These are phyloP conservation scores for Zygogramma bicolorata DNA, from an alignment of 2,888 invertebrate species.

Conservation along the genomic window DNA sequence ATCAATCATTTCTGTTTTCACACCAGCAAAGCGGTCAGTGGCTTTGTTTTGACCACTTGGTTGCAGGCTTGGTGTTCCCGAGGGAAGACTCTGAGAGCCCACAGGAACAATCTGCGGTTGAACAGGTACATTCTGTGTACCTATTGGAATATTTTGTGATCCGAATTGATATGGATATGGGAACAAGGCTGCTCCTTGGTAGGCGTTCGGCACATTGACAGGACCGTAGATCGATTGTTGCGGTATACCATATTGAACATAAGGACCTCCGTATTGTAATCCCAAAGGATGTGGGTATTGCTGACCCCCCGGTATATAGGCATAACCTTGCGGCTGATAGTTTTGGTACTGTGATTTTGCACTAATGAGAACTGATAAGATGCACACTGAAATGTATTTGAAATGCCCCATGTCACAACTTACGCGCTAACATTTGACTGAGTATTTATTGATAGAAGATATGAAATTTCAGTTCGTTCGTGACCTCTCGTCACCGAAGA, in stretches of 20 bases:
- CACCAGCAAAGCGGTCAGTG: constrained; percentile 45
- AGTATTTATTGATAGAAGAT: neutral
- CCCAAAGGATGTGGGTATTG: neutral
- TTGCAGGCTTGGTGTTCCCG: neutral
- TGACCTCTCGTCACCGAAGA: neutral
- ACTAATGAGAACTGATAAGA: neutral
- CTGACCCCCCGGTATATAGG: neutral
- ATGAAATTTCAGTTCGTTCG: neutral
- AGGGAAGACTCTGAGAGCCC: neutral
- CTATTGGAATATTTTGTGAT: neutral
- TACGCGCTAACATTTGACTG: neutral
- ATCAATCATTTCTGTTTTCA: constrained; percentile 55
- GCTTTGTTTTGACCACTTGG: neutral
- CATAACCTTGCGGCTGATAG: neutral
- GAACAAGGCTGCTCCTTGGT: neutral
- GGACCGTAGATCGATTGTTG: neutral
- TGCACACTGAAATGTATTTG: neutral
- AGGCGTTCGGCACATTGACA: neutral
- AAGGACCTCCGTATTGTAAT: neutral
- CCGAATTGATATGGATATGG: neutral
- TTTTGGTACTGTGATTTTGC: neutral
- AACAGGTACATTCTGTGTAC: neutral
- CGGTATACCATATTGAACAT: neutral
- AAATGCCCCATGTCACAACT: neutral
- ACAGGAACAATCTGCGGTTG: neutral